Base-by-base conservation (phyloP, 2,797 vertebrate species). In the Glossophaga mutica region DNA sequence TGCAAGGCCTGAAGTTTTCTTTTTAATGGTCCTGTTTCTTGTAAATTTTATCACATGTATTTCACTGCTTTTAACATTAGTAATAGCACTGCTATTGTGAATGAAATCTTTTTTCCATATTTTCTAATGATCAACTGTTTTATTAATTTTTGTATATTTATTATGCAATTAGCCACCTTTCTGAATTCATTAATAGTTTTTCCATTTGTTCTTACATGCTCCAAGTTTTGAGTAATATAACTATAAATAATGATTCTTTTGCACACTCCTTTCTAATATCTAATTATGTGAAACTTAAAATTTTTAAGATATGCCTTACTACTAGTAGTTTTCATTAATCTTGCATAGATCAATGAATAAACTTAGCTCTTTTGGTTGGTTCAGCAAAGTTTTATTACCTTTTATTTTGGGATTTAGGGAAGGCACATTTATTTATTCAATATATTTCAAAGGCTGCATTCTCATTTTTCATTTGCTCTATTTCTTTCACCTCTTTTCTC, bases 41-140 rank as follows among this genome's bases (percentile, higher is more conserved):
- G 2, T 65, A 73, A 95, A 79, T 89, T 50, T 78, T 11, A 39
- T 71, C 57, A 67, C 21, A 62, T 74, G 50, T 1, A 88, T 48
- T 91, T 93, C n/a, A 92, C 18, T 52, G 26, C 19, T 50, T 91
- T 70, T 89, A 79, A 91, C 90, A 65, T 86, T 87, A 77, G 29
- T 39, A 86, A 65, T 91, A 70, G 46, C 46, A 77, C 29, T 76
- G 9, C n/a, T 83, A 46, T 22, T 70, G 24, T 67, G 18, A 91
- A 89, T 83, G 46, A 68, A 34, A 65, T 26, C 3, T 71, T 90
- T 93, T 93, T 86, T n/a, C 26, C 32, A 71, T 90, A 68, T 46
- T 86, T 90, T 91, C 81, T 91, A 50, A 87, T 29, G 9, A 42
- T 76, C 44, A 92, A 21, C 4, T 57, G 5, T 19, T 42, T 59